Conservation (phyloP, 64 coral and sea anemone genomes). For the Acropora yongei region DNA sequence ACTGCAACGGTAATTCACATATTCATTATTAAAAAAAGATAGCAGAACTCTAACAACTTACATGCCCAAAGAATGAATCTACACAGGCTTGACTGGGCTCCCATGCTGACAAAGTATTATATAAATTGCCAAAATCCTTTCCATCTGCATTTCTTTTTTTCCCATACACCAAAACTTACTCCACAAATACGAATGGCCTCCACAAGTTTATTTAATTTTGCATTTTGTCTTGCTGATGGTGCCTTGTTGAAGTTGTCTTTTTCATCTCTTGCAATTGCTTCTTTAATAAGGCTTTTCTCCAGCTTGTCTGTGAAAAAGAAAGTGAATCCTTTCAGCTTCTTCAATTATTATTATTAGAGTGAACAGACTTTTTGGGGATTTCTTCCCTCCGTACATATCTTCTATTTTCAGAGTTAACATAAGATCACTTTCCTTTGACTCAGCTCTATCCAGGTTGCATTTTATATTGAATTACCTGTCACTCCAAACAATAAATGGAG, state of each 20-base stretch:
- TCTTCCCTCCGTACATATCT: too few relatives aligned
- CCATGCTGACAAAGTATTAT: conserved; percentile 18
- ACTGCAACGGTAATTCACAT: too few relatives aligned
- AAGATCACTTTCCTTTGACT: too few relatives aligned
- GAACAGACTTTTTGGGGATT: too few relatives aligned
- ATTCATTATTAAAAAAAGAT: too few relatives aligned
- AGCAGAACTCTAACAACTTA: too few relatives aligned
- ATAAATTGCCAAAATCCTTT: conserved; percentile 11
- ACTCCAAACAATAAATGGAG: conserved; percentile 52
- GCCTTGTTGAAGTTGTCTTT: conserved; percentile 10
- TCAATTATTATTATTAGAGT: too few relatives aligned
- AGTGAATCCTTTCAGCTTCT: not conserved
- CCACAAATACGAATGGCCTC: conserved; percentile 12
- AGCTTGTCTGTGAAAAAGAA: conserved; percentile 21
- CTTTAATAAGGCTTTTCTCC: conserved; percentile 7
- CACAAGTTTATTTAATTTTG: not conserved
- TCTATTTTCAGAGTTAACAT: too few relatives aligned
- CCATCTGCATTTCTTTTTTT: conserved; percentile 37
- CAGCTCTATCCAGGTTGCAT: too few relatives aligned
- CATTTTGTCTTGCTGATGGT: conserved; percentile 4
- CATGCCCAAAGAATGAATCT: not conserved
- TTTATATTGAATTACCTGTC: conserved; percentile 13
- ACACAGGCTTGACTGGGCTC: not conserved
- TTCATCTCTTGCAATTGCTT: conserved; percentile 11
- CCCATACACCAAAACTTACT: conserved; percentile 33